These are phyloP conservation scores for Cotesia typhae DNA, from an alignment of 1,140 invertebrate genomes.

Conservation along the genomic window DNA sequence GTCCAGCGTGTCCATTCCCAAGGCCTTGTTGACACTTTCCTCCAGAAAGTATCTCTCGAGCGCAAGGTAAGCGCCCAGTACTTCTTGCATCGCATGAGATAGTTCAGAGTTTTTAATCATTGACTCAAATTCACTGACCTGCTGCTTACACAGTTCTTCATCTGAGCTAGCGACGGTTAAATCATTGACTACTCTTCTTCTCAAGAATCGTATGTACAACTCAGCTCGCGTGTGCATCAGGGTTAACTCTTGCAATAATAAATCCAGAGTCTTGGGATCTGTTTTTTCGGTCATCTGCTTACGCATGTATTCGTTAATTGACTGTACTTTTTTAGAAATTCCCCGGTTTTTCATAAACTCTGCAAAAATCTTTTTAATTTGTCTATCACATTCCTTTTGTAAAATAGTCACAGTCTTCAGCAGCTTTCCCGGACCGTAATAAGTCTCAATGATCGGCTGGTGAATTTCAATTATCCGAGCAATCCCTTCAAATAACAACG, in stretches of 20 bases:
- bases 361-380: constrained; percentile 71
- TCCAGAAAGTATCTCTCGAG: constrained; percentile 97
- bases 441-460: constrained; percentile 92
- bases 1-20: constrained; percentile 84
- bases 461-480: constrained; percentile 89
- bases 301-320: constrained; percentile 69
- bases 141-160: constrained; percentile 66
- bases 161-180: constrained; percentile 72
- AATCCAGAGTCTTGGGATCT: constrained; percentile 89
- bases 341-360: constrained; percentile 82
- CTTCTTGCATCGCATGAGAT: constrained; percentile 86
- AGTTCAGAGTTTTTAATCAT: constrained; percentile 82
- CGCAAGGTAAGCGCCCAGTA: constrained; percentile 89
- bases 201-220: constrained; percentile 90
- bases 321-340: constrained; percentile 74
- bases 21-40: constrained; percentile 94
- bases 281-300: constrained; percentile 68
- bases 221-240: constrained; percentile 90
- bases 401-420: constrained; percentile 76
- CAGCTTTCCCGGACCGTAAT: constrained; percentile 87
- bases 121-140: constrained; percentile 72
- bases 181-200: constrained; percentile 79
- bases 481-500: constrained; percentile 87
- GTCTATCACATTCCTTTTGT: constrained; percentile 86
- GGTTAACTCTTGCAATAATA: constrained; percentile 89